These are phyloP conservation scores for Luidia sarsii DNA, from an alignment of 53 echinoderm and acorn worm genomes.

Conservation along the genomic window DNA sequence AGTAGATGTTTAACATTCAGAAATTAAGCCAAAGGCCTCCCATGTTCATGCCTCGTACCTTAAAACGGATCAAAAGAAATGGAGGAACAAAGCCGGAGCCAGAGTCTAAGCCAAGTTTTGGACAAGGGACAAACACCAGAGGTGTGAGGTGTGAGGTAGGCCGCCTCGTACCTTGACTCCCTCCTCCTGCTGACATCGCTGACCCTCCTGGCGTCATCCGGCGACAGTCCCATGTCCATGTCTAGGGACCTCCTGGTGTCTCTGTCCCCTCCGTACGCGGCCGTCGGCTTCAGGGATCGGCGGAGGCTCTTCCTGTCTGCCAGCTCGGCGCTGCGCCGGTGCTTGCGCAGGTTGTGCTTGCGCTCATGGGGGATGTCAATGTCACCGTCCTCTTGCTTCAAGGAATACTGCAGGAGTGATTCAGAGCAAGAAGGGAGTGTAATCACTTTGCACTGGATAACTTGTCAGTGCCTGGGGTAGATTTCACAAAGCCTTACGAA, in stretches of 20 bases:
- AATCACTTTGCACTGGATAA: too few species aligned
- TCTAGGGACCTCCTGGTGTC: slow-evolving; percentile 69
- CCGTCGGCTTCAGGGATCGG: slow-evolving; percentile 65
- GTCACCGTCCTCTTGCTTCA: slow-evolving; percentile 96
- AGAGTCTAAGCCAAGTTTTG: too few species aligned
- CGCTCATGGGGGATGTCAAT: slow-evolving; percentile 89
- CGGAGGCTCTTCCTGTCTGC: slow-evolving; percentile 84
- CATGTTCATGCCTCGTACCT: too few species aligned
- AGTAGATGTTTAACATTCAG: too few species aligned
- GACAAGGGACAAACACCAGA: too few species aligned
- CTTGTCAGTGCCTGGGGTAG: too few species aligned
- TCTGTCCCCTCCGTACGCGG: slow-evolving; percentile 57
- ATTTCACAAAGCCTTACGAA: too few species aligned
- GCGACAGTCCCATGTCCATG: slow-evolving; percentile 36
- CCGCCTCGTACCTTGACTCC: slow-evolving; percentile 47
- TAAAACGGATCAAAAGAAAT: too few species aligned
- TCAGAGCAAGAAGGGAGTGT: too few species aligned
- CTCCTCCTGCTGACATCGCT: slow-evolving; percentile 71
- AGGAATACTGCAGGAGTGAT: slow-evolving; percentile 68
- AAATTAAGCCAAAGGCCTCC: too few species aligned
- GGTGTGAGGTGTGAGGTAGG: too few species aligned
- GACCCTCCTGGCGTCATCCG: slow-evolving; percentile 42
- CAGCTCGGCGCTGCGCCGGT: slow-evolving; percentile 75
- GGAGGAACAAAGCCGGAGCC: too few species aligned
- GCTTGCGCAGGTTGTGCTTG: slow-evolving; percentile 85